A percentile compares a stretch with the other conserved stretches of the same genome.
Conservation (phyloP, 1,140 invertebrate species). For the Apis dorsata region DNA sequence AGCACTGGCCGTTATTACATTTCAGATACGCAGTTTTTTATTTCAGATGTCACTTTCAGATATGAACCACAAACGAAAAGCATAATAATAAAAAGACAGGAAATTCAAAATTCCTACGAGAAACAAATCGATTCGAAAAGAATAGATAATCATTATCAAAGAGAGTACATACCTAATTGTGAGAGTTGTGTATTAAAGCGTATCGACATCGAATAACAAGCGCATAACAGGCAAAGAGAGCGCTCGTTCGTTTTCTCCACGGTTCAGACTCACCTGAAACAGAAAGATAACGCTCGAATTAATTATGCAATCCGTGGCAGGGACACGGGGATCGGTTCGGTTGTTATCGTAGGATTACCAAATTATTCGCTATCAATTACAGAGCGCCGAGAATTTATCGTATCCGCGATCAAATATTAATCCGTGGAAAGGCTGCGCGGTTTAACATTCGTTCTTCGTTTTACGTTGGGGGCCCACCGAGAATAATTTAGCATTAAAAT, state of each 20-base stretch:
- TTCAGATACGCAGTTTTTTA: no score
- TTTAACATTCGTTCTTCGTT: conserved; percentile 28
- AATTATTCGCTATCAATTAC: conserved; percentile 66
- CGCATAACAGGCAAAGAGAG: not conserved
- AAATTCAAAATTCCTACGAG: no score
- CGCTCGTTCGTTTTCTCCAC: conserved; percentile 46
- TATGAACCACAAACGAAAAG: no score
- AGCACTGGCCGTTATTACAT: no score
- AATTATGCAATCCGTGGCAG: conserved; percentile 51
- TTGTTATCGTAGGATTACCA: conserved; percentile 62
- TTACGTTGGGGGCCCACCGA: not conserved
- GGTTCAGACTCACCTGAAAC: conserved; percentile 66
- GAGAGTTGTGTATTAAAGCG: no score
- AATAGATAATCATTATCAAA: no score
- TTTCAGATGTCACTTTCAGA: no score
- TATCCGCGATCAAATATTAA: conserved; percentile 38
- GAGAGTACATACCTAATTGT: no score
- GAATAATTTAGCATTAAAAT: conserved; percentile 6
- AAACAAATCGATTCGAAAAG: no score
- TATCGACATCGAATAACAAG: no score
- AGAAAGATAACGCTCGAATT: conserved; percentile 67
- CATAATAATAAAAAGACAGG: no score
- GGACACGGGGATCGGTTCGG: conserved; percentile 7
- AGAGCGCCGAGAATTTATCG: conserved; percentile 47
- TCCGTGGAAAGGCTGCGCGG: not conserved